Evolutionary conservation across 2,113 vertebrate species (phyloP).

Genomic region (Oryctolagus cuniculus): DNA sequence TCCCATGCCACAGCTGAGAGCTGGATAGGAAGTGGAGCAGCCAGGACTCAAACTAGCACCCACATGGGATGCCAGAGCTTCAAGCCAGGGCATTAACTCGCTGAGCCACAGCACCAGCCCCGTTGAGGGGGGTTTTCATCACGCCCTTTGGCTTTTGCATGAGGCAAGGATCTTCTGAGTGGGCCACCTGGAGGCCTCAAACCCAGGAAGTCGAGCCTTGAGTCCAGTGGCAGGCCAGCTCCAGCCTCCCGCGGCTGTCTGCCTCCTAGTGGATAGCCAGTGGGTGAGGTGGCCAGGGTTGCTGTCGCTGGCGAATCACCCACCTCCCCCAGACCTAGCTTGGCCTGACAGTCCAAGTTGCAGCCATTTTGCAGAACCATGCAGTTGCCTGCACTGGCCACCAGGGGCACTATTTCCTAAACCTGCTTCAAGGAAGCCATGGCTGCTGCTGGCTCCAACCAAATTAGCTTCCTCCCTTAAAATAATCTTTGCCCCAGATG

Average conservation of each 20-base stretch:
- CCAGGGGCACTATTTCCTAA: slow-evolving; percentile 40
- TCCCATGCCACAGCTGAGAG: too few species aligned
- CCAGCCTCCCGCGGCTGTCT: slow-evolving; percentile 73
- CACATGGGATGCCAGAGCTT: too few species aligned
- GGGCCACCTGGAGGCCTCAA: slow-evolving; percentile 84
- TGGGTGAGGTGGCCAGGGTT: slow-evolving; percentile 80
- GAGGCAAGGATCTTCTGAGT: slow-evolving; percentile 82
- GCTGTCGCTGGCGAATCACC: not conserved
- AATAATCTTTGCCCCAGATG: not conserved
- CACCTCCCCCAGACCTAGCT: slow-evolving; percentile 70
- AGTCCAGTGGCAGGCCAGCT: slow-evolving; percentile 73
- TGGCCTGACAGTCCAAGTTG: slow-evolving; percentile 66
- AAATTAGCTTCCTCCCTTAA: not conserved
- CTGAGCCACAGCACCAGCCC: slow-evolving; percentile 68
- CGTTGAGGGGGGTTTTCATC: slow-evolving; percentile 72
- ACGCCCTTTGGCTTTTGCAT: slow-evolving; percentile 71
- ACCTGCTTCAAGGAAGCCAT: not conserved
- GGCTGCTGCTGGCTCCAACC: not conserved
- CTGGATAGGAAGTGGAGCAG: too few species aligned
- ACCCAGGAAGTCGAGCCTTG: slow-evolving; percentile 83
- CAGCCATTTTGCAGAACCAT: not conserved
- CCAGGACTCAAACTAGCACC: too few species aligned
- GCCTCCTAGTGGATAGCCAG: slow-evolving; percentile 83
- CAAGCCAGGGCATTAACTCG: too few species aligned
- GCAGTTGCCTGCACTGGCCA: not conserved